Evolutionary conservation across 2,797 vertebrate species (phyloP).

Genomic region (Anguilla marmorata): DNA sequence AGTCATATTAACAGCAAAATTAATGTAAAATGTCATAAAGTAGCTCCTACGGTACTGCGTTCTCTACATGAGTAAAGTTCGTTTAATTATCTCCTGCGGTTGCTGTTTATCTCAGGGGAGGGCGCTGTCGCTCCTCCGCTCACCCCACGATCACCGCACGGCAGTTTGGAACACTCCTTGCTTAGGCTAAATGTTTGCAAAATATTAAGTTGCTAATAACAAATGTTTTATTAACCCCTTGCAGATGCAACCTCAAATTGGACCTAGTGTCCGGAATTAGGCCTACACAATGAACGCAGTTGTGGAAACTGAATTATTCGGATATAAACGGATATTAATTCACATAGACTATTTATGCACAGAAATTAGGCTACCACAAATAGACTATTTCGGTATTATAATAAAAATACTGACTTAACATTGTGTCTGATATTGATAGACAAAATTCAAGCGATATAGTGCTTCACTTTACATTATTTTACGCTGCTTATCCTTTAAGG

Average conservation of each 20-base stretch:
- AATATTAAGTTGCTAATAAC: neutral
- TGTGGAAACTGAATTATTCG: neutral
- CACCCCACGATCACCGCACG: neutral
- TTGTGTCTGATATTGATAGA: neutral
- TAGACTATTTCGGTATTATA: neutral
- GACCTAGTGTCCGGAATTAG: neutral
- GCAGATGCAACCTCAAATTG: neutral
- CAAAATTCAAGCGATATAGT: neutral
- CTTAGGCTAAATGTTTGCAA: neutral
- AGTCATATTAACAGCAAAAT: neutral
- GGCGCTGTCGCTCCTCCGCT: slow-evolving; percentile 27
- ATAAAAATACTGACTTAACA: slow-evolving; percentile 16
- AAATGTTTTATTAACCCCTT: neutral
- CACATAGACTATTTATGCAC: neutral
- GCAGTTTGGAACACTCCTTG: neutral
- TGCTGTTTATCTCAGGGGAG: slow-evolving; percentile 26
- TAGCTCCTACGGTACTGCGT: neutral
- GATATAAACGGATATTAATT: neutral
- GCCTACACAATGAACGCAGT: neutral
- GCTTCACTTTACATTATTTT: neutral
- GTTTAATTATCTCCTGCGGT: neutral
- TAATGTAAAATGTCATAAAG: neutral
- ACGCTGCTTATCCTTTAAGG: too few relatives aligned
- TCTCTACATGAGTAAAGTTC: neutral
- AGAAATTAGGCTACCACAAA: neutral